Percentiles rank a stretch among this genome's conserved stretches.
phyloP scores from a whole-genome alignment of 92 coral and sea anemone genomes.

The Heteractis magnifica region DNA sequence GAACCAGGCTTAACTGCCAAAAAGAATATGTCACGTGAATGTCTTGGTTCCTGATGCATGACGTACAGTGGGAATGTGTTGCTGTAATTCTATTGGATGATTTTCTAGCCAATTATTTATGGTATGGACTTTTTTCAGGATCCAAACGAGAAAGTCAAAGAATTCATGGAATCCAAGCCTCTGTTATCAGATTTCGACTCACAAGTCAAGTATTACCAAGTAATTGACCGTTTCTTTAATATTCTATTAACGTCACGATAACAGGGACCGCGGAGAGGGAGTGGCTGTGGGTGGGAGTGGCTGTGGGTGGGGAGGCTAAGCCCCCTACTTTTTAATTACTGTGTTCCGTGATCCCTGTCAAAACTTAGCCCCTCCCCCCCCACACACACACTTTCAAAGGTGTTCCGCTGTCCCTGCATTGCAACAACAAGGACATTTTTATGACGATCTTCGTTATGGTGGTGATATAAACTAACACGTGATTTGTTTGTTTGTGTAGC shows the following conservation, averaged over 20 bases:
- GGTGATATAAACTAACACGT: not conserved
- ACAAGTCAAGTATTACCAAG: constrained; percentile 94
- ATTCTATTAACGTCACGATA: not conserved
- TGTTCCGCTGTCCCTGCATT: too few species aligned
- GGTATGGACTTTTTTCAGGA: constrained; percentile 50
- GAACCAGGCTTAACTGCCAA: too few species aligned
- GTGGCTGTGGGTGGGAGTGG: too few species aligned
- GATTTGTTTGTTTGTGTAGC: constrained; percentile 14
- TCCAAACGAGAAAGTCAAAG: constrained; percentile 87
- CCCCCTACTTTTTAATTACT: too few species aligned
- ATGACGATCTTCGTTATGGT: not conserved
- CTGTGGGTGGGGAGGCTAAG: not conserved
- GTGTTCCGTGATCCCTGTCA: too few species aligned
- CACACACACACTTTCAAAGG: not conserved
- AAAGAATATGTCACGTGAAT: too few species aligned
- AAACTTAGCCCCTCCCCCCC: too few species aligned
- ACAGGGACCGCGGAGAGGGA: not conserved
- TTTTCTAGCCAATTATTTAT: not conserved
- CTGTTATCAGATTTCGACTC: constrained; percentile 96
- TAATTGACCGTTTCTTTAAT: not conserved
- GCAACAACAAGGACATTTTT: too few species aligned
- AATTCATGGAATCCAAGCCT: constrained; percentile 89
- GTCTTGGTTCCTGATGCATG: too few species aligned
- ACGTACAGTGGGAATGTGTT: not conserved
- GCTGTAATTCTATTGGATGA: not conserved